Base-by-base conservation (phyloP, 2,888 invertebrate genomes). In the Trypoxylon attenuatum region DNA sequence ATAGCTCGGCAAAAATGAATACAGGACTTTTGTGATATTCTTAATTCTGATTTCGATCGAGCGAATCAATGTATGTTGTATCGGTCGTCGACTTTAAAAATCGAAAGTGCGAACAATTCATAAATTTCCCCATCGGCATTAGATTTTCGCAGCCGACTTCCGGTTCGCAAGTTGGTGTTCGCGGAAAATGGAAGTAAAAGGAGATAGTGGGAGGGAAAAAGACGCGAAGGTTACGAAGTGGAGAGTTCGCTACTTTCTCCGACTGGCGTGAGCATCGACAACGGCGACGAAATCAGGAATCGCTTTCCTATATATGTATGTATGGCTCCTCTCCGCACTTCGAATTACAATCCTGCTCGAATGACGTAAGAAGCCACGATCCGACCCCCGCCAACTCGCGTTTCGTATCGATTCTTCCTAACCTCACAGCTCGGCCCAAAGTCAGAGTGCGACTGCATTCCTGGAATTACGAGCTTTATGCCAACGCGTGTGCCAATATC, bases 241-340 rank as follows among this genome's bases (percentile, higher is more conserved):
- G n/a, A n/a, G 22, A 29, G 52, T 57, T 45, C 10, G 33, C 33
- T 46, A 72, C 72, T 72, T 72, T 72, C 72, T 73, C 70, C 54
- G 33, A n/a, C 25, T 3, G 33, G 54, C 65, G 50, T 5, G 13
- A 3, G n/a, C n/a, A n/a, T n/a, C n/a, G n/a, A n/a, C n/a, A n/a
- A n/a, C n/a, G n/a, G n/a, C n/a, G 19, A 68, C 60, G 55, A 70
- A 69, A 73, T 61, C 69, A 45, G 56, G 33, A 68, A 72, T 62
- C n/a, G 33, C 45, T 64, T 64, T 58, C n/a, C 41, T 43, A 41
- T 16, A 23, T 22, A 21, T n/a, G 16, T 29, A 10, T 15, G 15
- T 18, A 3, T 18, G 38, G 38, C 42, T 55, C 59, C 47, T 45
- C 39, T 49, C 18, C 39, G 45, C 45, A 41, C 49, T 49, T 18